phyloP scores from a whole-genome alignment of 2,888 invertebrate genomes.

The Morpho deidamia region DNA sequence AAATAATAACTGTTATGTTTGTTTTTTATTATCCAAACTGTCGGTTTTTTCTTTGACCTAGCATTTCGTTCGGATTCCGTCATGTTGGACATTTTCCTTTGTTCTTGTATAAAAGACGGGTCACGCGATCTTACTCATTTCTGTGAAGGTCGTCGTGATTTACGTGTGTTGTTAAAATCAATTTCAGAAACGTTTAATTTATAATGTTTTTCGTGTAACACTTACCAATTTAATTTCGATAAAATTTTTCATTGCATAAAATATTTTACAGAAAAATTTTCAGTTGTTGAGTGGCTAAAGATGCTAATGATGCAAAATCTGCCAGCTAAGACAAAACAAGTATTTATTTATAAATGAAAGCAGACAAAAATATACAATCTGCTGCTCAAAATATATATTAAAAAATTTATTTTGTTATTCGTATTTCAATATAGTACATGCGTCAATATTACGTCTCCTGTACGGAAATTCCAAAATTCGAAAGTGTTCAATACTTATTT shows the following conservation, averaged over 20 bases:
- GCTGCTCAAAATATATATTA: neutral
- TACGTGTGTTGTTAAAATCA: neutral
- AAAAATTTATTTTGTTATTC: no score
- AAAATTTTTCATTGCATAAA: neutral
- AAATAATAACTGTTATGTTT: no score
- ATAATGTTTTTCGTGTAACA: neutral
- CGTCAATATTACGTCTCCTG: no score
- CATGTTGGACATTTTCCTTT: slow-evolving; percentile 6
- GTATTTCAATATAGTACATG: no score
- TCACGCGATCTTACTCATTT: slow-evolving; percentile 21
- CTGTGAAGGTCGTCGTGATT: slow-evolving; percentile 13
- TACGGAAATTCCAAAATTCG: no score
- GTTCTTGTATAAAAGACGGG: slow-evolving; percentile 14
- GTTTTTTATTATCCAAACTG: no score
- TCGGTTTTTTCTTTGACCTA: no score
- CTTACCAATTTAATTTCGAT: neutral
- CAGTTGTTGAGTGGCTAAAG: neutral
- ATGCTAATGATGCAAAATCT: slow-evolving; percentile 4
- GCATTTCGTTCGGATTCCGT: no score
- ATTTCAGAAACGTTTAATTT: neutral
- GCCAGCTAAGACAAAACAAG: neutral
- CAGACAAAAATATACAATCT: neutral
- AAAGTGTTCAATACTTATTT: no score
- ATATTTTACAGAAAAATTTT: neutral
- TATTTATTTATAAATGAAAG: slow-evolving; percentile 3